Conservation (phyloP, 2,888 invertebrate genomes). For the Lordiphosa andalusiaca region DNA sequence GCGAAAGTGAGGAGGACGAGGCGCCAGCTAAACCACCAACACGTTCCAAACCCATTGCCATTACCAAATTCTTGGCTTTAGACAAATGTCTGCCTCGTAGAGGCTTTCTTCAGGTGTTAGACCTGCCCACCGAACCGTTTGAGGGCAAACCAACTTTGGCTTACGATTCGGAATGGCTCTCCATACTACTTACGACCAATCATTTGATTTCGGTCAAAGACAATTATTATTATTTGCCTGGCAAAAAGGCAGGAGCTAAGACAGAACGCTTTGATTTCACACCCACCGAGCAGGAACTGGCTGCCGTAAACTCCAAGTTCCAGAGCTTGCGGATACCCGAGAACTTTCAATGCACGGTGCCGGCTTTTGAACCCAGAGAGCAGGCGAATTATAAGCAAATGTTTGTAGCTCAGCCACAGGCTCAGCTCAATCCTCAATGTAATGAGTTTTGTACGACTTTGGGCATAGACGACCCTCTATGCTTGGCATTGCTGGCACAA, state of each 20-base stretch:
- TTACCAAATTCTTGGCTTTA: constrained; percentile 94
- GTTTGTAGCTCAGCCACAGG: constrained; percentile 80
- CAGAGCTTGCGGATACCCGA: constrained; percentile 86
- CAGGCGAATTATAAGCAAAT: constrained; percentile 76
- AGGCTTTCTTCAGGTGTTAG: constrained; percentile 92
- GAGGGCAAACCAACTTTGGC: constrained; percentile 65
- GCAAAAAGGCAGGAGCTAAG: constrained; percentile 82
- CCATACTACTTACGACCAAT: constrained; percentile 92
- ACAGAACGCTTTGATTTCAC: constrained; percentile 82
- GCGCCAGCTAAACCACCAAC: not conserved
- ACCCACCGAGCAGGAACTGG: constrained; percentile 88
- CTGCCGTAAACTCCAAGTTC: constrained; percentile 84
- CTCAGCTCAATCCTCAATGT: constrained; percentile 86
- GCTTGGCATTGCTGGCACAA: constrained; percentile 82
- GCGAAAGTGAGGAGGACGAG: constrained; percentile 19
- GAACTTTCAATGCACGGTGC: constrained; percentile 89
- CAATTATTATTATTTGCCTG: constrained; percentile 89
- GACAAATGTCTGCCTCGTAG: constrained; percentile 96
- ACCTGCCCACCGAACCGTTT: constrained; percentile 69
- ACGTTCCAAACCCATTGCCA: constrained; percentile 57
- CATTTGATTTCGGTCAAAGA: constrained; percentile 89
- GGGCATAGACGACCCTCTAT: constrained; percentile 90
- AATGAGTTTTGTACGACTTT: constrained; percentile 84
- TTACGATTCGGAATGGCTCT: constrained; percentile 97
- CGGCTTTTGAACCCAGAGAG: constrained; percentile 81